Evolutionary conservation across 2,113 vertebrate genomes (phyloP), one percentile per base, ranked within the genome.

Genomic region (Nematolebias whitei): DNA sequence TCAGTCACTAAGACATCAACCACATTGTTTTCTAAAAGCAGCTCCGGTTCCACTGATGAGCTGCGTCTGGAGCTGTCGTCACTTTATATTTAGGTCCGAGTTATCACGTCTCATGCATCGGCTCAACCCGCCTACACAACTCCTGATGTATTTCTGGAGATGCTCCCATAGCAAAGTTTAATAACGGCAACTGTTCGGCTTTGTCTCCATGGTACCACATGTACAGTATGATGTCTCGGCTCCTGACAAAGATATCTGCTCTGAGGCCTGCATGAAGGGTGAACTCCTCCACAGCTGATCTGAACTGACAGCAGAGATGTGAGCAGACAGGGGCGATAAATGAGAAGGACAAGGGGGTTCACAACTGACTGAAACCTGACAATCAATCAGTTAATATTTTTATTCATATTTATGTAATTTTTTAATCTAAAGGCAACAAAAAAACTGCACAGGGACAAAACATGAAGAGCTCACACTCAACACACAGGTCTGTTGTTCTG

Each of bases 11-110:
- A 29, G 26, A 29, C 3, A 29, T 29, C 26, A 29, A 29, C 3
- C 26, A 29, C 51, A 64, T 49, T 2, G 54, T 35, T 61, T 71
- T 24, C 63, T 54, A 69, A 67, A 72, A 18, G 66, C 68, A 58
- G 57, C 51, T 51, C 24, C 80, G 80, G 75, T 63, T 84, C 63
- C 51, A 9, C 72, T 77, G 75, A 85, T 89, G 74, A 86, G 50
- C 70, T 54, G 50, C 23, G 71, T 84, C 76, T 83, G 73, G 70
- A 81, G 78, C 50, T 65, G 70, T 41, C 18, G 77, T 62, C 15
- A 26, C 1, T 65, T 80, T 88, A 90, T 86, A 74, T 91, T 90
- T 88, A 91, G 85, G 70, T 71, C 48, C 52, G 64, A 59, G 55
- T 70, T 82, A 79, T 84, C 83, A 81, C 78, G 74, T 88, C 69